Evolutionary conservation across 1,140 invertebrate species (phyloP), one percentile per base, ranked within the genome.

Genomic region (Micrasema longulum): DNA sequence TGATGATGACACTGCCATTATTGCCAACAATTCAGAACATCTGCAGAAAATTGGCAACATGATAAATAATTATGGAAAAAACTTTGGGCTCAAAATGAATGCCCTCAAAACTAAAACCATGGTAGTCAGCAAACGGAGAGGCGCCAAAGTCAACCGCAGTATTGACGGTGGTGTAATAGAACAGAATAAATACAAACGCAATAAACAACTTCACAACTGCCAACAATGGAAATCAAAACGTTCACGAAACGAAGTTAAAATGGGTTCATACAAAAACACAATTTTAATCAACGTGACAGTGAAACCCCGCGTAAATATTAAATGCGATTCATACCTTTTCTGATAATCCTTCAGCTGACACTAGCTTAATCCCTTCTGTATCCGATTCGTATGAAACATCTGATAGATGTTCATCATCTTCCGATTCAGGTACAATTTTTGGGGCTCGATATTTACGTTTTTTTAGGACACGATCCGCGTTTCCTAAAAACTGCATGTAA

Each of bases 401-500:
- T 12, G 82, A 82, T 74, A 85, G 77, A 77, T 84, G 83, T 72
- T 84, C 80, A 74, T 83, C 82, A 43, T 79, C 77, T 73, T 83
- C 82, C 11, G 52, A 26, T 77, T 80, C 75, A 81, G 84, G 57
- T 80, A 85, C 1, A 69, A 71, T 74, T 81, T 83, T 78, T 80
- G 74, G 69, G 6, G 60, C 62, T 63, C 62, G 69, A 35, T 76
- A 76, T 23, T 47, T 79, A 45, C 78, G 82, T 77, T 85, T 82
- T 64, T 78, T 79, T 23, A 80, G 79, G 45, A 79, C 77, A 72
- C 81, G 79, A 45, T 82, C 79, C 47, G 78, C 74, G 72, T 81
- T 79, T 52, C 79, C 84, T 80, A 86, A 79, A 79, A 84, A 84
- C 80, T 84, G 26, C 7, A 76, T n/a, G n/a, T n/a, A n/a, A n/a